Evolutionary conservation across 2,113 vertebrate species (phyloP).

Genomic region (Gymnobelideus leadbeateri): DNA sequence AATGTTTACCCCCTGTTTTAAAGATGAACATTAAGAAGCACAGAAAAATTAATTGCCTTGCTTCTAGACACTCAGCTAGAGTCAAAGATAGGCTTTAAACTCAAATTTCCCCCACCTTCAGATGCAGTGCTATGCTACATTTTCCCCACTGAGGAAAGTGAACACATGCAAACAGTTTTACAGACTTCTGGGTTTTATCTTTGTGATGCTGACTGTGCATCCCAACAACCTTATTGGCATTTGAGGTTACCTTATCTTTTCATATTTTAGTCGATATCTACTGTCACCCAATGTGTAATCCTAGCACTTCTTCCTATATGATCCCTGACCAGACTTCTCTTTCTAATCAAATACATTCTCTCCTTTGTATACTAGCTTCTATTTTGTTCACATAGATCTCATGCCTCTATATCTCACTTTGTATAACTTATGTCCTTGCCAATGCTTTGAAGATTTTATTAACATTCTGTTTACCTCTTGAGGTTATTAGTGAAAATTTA

Average conservation of each 20-base stretch:
- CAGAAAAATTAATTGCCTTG: background rate
- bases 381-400: conserved; percentile 63
- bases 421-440: conserved; percentile 74
- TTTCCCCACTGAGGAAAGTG: background rate
- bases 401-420: conserved; percentile 71
- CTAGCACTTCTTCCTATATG: conserved; percentile 51
- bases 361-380: conserved; percentile 54
- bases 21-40: background rate
- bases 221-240: background rate
- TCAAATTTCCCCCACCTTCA: background rate
- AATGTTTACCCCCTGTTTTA: background rate
- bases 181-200: background rate
- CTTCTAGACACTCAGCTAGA: background rate
- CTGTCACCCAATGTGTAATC: conserved; percentile 50
- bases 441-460: conserved; percentile 77
- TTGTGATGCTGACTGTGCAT: background rate
- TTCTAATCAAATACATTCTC: conserved; percentile 72
- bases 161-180: background rate
- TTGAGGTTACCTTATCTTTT: conserved; percentile 14
- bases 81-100: background rate
- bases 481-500: conserved; percentile 69
- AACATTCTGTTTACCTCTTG: conserved; percentile 71
- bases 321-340: conserved; percentile 48
- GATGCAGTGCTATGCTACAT: background rate
- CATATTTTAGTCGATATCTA: conserved; percentile 15